Base-by-base conservation (phyloP, 2,888 invertebrate genomes). In the Patella ulyssiponensis region DNA sequence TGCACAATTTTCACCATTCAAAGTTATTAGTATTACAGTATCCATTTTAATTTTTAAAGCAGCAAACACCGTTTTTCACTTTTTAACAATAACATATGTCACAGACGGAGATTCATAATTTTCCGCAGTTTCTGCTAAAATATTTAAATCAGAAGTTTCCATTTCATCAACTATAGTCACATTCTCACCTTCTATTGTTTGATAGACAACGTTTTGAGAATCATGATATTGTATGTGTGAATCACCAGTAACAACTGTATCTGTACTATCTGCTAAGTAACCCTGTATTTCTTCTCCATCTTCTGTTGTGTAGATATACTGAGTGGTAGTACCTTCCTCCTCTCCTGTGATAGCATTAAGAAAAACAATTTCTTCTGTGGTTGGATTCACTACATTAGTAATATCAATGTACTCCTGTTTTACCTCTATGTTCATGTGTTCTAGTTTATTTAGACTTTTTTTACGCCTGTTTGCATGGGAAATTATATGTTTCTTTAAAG, bases 61-160 rank as follows among this genome's bases (percentile, higher is more conserved):
- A 44, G 44, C 44, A 44, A 44, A 44, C 33, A 33, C 44, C 9
- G 44, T 44, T 44, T 44, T 44, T 64, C 23, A 64, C 23, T 64
- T 64, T 20, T 64, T 64, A 23, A 64, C 64, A 64, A 64, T 64
- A 20, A 64, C 64, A 64, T 64, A 64, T 2, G 64, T 64, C 14
- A 64, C 64, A 64, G 20, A 20, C 9, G 64, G 23, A 23, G 20
- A 23, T 64, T 64, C 64, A 64, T 64, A 64, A 64, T 64, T 64
- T 64, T 64, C 20, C 9, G 64, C 64, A 64, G 64, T 64, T 64
- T 64, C 64, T 64, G 64, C 64, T 64, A 64, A 64, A 20, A 64
- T 64, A 14, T 23, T 64, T 11, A 64, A 23, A 64, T 64, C 64
- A 64, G 64, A 64, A 5, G 64, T 64, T 23, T 64, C 20, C 64